Evolutionary conservation across 2,113 vertebrate genomes (phyloP).

Genomic region (Ciconia stormi): DNA sequence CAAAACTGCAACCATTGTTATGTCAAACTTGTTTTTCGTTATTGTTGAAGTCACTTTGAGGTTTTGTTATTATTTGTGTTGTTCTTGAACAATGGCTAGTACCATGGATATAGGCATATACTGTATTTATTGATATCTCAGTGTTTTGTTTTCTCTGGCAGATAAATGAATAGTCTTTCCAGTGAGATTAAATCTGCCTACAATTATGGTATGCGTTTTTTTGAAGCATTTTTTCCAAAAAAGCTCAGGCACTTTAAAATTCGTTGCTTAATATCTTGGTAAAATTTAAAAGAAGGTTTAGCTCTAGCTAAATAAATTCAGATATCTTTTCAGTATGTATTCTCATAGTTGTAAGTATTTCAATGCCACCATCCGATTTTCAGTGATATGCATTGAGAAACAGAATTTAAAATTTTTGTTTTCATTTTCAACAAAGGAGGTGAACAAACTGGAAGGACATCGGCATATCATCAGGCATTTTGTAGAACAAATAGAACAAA

Average conservation of each 20-base stretch:
- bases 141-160: background rate
- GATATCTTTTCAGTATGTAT: background rate
- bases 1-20: background rate
- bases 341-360: background rate
- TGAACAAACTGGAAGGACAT: background rate
- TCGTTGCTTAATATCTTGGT: background rate
- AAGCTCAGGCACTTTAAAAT: background rate
- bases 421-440: background rate
- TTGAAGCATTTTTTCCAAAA: fast-evolving
- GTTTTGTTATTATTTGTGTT: background rate
- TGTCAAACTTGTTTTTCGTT: background rate
- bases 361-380: background rate
- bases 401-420: background rate
- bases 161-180: background rate
- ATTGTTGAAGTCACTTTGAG: background rate
- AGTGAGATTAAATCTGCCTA: background rate
- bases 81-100: background rate
- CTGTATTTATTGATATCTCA: background rate
- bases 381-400: background rate
- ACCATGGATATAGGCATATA: background rate
- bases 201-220: background rate
- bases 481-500: background rate
- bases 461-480: background rate
- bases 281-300: background rate
- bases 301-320: background rate